Base-by-base conservation (phyloP, 2,797 vertebrate species). In the Diglossa cyanea region DNA sequence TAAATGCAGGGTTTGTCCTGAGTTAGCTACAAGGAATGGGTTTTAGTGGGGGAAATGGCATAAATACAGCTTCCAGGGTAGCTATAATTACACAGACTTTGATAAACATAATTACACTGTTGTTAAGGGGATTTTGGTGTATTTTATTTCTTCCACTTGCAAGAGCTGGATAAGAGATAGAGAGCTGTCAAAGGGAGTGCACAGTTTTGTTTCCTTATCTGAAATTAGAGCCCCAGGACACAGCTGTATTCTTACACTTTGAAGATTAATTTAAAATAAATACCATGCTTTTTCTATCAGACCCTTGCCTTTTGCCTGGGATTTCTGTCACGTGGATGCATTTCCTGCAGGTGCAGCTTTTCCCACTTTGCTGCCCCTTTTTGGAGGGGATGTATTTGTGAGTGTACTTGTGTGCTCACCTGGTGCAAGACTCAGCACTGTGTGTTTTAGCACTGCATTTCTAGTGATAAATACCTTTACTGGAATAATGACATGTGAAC, bases 171-270 rank as follows among this genome's bases (percentile, higher is more conserved):
- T 65, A 84, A 80, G 65, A 88, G 77, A 96, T 75, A 95, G 72
- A 88, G 65, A 80, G 58, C 88, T 90, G 90, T 75, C 86, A 93
- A 95, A 94, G 70, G 35, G 45, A 84, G n/a, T 50, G 79, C 66
- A 75, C 28, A 47, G 90, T 82, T 93, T 94, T 96, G 67, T 94
- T 92, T 93, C 71, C 93, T 95, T 96, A 91, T 87, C 94, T 94
- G 85, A 92, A 96, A 95, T 94, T 84, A 92, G 70, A 95, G 88
- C 88, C 84, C 63, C 78, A 74, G 84, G 95, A 89, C 74, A 76
- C 67, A 74, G 67, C 53, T 82, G 21, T 50, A 80, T 82, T 93
- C 78, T 82, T 73, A 78, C 45, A 66, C 86, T 95, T 90, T 62
- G 70, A 93, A 93, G 91, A 96, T 91, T 89, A 91, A 94, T 91